Evolutionary conservation across 2,797 vertebrate species (phyloP).

Genomic region (Arnoldichthys spilopterus): DNA sequence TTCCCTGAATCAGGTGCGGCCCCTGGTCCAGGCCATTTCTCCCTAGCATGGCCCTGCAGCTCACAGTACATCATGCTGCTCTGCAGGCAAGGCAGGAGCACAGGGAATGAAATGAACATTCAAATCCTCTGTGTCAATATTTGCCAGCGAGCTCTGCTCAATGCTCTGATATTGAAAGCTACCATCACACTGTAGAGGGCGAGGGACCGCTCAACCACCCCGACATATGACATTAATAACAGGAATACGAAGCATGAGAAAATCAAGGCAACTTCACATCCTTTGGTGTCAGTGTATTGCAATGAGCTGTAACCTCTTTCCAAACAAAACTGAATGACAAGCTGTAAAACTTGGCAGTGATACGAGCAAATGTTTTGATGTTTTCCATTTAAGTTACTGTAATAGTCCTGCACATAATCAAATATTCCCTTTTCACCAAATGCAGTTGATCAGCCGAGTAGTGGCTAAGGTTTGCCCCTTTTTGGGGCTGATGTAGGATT

Average conservation of each 20-base stretch:
- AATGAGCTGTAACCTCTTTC: neutral
- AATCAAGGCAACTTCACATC: constrained; percentile 1
- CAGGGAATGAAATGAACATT: constrained; percentile 55
- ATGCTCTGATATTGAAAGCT: constrained; percentile 63
- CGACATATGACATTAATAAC: constrained; percentile 40
- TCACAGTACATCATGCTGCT: constrained; percentile 7
- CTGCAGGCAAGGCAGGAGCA: constrained; percentile 16
- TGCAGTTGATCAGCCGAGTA: neutral
- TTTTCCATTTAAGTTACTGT: neutral
- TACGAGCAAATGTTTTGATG: neutral
- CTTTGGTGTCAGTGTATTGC: neutral
- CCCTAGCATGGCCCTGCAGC: constrained; percentile 5
- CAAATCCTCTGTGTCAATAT: constrained; percentile 69
- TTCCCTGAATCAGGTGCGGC: constrained; percentile 9
- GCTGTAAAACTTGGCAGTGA: neutral
- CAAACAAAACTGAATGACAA: neutral
- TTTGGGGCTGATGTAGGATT: no score
- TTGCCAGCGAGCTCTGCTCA: constrained; percentile 64
- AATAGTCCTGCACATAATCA: neutral
- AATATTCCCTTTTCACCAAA: neutral
- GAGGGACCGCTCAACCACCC: neutral
- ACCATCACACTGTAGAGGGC: constrained; percentile 52
- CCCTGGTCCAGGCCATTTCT: neutral
- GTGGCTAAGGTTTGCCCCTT: neutral
- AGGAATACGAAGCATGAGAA: constrained; percentile 21